Evolutionary conservation across 2,113 vertebrate genomes (phyloP).

Genomic region (Lagenorhynchus albirostris): DNA sequence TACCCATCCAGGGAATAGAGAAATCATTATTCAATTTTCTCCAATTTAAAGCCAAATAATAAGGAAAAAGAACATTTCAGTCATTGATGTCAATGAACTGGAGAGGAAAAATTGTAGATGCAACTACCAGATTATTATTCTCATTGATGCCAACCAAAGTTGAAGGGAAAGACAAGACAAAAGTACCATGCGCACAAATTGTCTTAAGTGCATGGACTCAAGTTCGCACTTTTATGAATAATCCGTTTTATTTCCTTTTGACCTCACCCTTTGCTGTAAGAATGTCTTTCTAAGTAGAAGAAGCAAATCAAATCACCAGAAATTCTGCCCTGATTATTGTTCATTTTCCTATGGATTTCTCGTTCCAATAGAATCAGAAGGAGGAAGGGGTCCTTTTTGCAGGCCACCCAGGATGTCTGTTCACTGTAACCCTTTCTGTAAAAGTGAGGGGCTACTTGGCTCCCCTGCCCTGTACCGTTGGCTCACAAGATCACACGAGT

Average conservation of each 20-base stretch:
- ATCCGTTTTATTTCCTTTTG: background rate
- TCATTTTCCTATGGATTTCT: background rate
- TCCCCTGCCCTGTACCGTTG: background rate
- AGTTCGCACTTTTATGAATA: background rate
- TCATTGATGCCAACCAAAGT: background rate
- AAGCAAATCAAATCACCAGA: background rate
- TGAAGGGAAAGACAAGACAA: background rate
- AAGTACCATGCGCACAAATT: background rate
- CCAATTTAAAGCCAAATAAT: background rate
- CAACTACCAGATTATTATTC: background rate
- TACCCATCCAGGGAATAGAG: background rate
- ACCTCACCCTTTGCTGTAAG: background rate
- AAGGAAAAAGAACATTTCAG: background rate
- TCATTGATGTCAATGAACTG: background rate
- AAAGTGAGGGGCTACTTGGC: background rate
- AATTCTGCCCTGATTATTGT: background rate
- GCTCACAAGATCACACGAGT: background rate
- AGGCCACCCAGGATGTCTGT: background rate
- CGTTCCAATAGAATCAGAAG: background rate
- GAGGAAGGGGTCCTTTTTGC: background rate
- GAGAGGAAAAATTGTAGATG: background rate
- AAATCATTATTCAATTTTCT: background rate
- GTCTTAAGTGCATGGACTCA: background rate
- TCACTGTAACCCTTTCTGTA: background rate
- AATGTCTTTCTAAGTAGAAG: background rate